Base-by-base conservation (phyloP, 2,113 vertebrate species). In the Tachuris rubrigastra region DNA sequence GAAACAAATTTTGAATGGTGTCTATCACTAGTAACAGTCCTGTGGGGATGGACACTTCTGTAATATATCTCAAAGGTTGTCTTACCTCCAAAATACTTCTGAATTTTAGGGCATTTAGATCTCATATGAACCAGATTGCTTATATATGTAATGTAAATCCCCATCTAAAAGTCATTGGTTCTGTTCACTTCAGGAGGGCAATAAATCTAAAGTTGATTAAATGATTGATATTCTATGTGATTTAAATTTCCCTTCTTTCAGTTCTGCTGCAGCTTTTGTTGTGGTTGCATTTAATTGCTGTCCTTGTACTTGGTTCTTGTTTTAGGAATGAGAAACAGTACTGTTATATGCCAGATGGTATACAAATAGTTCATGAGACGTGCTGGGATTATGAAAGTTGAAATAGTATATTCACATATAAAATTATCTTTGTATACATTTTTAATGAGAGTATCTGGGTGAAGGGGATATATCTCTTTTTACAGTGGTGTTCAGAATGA, bases 141-240 rank as follows among this genome's bases (percentile, higher is more conserved):
- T 17, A 35, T 27, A 49, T 37, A 30, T 53, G n/a, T 50, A 75
- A 7, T 0, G 0, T 7, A 27, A 2, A 30, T 58, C 15, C 50
- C 12, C 2, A 23, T 49, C 8, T 44, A 33, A 78, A 79, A 72
- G 46, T 10, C 23, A 19, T 10, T 3, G 2, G 8, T 47, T 73
- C 49, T 87, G 12, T 35, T 93, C 30, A 11, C 20, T 42, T 33
- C 33, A 90, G 6, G 14, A 62, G 9, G 7, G 5, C 5, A 85
- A 12, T 31, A 58, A 68, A 65, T 15, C 44, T 58, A 14, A 73
- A 33, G 25, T 4, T 74, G 31, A 42, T 78, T 60, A 55, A 33
- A 33, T 55, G 30, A 11, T 76, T 80, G 37, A 8, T 55, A 30
- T 5, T 81, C 14, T 8, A 1, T 39, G 52, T 35, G 13, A 22